Evolutionary conservation across 2,113 vertebrate genomes (phyloP), one percentile per base, ranked within the genome.

Genomic region (Lathamus discolor): DNA sequence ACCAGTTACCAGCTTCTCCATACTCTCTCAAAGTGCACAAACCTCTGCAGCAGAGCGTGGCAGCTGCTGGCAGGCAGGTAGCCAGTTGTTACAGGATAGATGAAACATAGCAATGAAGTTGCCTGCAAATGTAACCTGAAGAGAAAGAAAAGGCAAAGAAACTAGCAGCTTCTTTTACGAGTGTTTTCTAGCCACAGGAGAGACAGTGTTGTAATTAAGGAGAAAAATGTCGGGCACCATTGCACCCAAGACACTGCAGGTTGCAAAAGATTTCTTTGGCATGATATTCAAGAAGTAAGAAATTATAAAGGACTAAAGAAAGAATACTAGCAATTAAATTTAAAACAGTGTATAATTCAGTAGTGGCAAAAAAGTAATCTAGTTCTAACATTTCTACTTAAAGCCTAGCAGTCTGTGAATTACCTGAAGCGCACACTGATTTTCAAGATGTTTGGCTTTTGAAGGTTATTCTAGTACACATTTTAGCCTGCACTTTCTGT

Each of bases 171-270:
- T 78, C 2, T 76, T 73, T 72, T 62, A 74, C 28, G 11, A 20
- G 22, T 22, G 20, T 12, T 44, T 74, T 88, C 75, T 59, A 61
- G 19, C 43, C 87, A 48, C 49, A 39, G 28, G 28, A 49, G 59
- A 80, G 73, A 54, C 15, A 46, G 12, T 19, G 17, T 10, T 49
- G 24, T 23, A 57, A 17, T 29, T 49, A 77, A 54, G 43, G 20
- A 80, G 37, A 67, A 88, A 74, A 59, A 59, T 18, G 3, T 24
- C n/a, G 24, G n/a, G 24, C 15, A 29, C 5, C 10, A 18, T 23
- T 43, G 27, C 4, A 15, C 27, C 29, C 27, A 52, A 48, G 39
- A 51, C 0, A 0, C 7, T 62, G 5, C 2, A 2, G 31, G 39
- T 43, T 57, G 35, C 11, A 10, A 73, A 62, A 35, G 7, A 25